Evolutionary conservation across 2,888 invertebrate species (phyloP), one percentile per base, ranked within the genome.

Genomic region (Acleris emargana): DNA sequence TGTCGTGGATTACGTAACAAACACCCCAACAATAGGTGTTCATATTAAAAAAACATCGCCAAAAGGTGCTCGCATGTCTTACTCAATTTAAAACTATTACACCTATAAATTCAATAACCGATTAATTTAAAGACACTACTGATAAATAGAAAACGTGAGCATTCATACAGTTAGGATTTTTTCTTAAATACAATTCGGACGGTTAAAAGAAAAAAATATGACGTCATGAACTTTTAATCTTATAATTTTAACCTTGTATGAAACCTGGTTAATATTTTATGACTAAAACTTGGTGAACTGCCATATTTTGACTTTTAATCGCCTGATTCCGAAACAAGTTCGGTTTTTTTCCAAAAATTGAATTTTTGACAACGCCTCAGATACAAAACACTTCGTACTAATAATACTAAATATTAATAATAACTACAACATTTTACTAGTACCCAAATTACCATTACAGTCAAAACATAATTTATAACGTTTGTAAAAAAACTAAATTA

Each of bases 71-170:
- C 81, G 80, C 84, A 78, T 80, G 86, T 88, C 79, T 84, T 72
- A 74, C 75, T 78, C 76, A 80, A 76, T 80, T 75, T 83, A 85
- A 83, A 72, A 80, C 87, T 89, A 89, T 85, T 87, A 86, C 89
- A 89, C 76, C 88, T 91, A 90, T 87, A 87, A 90, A 89, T 89
- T 89, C 84, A 89, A 88, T 91, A 91, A 91, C 91, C 79, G 87
- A 80, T 80, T 78, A 77, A 71, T 74, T 76, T 80, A 80, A 86
- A 76, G 80, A 78, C 80, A 86, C 90, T 90, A 90, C 89, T 78
- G 83, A 86, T 89, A 87, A 84, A 82, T 86, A 88, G 73, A 79
- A 88, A 90, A 88, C 71, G 85, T 91, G 91, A 91, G 91, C 91
- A 90, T 90, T 90, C 84, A 86, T 89, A 91, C 87, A 88, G 78